Percentiles rank a stretch among this genome's conserved stretches.
These are phyloP conservation scores for Aptenodytes patagonicus DNA, from an alignment of 2,113 vertebrate species.

Conservation along the genomic window DNA sequence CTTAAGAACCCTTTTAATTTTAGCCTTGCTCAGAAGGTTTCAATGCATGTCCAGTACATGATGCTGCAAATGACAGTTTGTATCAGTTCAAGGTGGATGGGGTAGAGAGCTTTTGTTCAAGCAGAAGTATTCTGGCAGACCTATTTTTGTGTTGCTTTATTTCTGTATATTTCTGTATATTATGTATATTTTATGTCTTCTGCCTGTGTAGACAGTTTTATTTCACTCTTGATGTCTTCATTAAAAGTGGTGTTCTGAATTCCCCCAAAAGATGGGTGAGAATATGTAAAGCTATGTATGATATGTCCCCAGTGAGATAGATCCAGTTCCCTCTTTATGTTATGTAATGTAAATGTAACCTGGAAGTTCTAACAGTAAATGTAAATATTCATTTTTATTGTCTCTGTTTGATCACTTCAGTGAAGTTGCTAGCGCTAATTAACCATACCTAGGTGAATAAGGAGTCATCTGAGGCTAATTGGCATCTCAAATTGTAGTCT, in stretches of 20 bases:
- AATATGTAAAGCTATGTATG: background rate
- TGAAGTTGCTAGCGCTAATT: background rate
- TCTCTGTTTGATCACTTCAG: background rate
- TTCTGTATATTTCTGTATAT: background rate
- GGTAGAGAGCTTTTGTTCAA: background rate
- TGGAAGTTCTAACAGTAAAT: background rate
- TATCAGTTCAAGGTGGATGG: background rate
- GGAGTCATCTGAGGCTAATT: background rate
- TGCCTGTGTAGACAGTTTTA: background rate
- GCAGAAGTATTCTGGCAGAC: background rate
- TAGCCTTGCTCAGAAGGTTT: background rate
- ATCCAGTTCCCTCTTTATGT: background rate
- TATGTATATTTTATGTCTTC: background rate
- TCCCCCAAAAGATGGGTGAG: background rate
- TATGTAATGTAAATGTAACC: background rate
- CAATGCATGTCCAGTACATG: background rate
- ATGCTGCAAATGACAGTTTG: background rate
- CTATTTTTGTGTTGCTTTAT: background rate
- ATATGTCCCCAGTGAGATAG: background rate
- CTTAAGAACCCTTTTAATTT: background rate
- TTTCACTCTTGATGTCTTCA: background rate
- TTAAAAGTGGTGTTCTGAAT: background rate
- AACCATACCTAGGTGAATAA: background rate
- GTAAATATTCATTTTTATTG: background rate
- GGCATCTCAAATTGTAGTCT: background rate